Percentiles rank a stretch among this genome's conserved stretches.
phyloP scores from a whole-genome alignment of 2,113 vertebrate genomes.

The Lynx canadensis region DNA sequence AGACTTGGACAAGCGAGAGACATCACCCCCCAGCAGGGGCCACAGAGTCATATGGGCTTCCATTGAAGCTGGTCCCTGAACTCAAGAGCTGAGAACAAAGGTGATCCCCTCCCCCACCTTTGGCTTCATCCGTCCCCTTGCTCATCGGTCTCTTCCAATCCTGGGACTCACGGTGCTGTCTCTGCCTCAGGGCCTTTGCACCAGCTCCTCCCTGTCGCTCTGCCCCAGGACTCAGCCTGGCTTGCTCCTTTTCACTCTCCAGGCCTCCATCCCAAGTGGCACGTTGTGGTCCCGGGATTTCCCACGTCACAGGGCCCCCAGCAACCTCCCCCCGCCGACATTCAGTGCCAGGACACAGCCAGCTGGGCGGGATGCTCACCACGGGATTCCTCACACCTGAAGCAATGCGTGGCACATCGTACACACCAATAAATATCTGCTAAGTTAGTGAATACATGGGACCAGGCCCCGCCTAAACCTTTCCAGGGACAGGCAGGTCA shows the following conservation, averaged over 20 bases:
- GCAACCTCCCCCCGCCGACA: background rate
- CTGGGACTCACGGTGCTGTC: rapidly evolving
- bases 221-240: background rate
- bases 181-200: background rate
- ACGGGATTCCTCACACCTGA: too few relatives aligned
- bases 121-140: rapidly evolving
- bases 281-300: background rate
- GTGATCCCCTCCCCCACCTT: background rate
- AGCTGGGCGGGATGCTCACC: background rate
- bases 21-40: background rate
- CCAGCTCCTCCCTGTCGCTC: rapidly evolving
- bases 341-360: background rate
- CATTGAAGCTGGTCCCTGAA: background rate
- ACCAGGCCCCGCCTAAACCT: background rate
- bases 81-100: too few relatives aligned
- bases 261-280: background rate
- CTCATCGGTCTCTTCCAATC: rapidly evolving
- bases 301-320: background rate
- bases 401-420: background rate
- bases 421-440: background rate
- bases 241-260: rapidly evolving
- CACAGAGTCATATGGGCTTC: rapidly evolving
- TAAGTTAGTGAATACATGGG: background rate
- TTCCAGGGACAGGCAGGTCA: background rate
- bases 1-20: background rate